phyloP scores from a whole-genome alignment of 2,113 vertebrate species.

The Hucho hucho region DNA sequence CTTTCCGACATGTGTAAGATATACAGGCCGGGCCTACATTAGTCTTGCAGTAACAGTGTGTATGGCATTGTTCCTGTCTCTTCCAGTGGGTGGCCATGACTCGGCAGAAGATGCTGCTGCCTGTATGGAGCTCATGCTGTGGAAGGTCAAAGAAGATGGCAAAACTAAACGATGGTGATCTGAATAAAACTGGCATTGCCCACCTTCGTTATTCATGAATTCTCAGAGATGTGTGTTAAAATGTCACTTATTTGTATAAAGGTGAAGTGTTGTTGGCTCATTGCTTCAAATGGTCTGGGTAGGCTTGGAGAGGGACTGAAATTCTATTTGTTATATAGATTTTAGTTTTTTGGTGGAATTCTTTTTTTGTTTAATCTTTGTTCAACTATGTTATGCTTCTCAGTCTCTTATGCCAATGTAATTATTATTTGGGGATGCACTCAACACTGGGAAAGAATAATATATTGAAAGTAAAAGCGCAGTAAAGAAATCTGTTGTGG shows the following conservation, averaged over 20 bases:
- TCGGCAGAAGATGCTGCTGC: conserved; percentile 74
- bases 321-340: conserved; percentile 11
- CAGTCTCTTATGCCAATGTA: background rate
- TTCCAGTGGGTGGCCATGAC: conserved; percentile 71
- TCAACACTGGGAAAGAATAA: background rate
- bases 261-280: background rate
- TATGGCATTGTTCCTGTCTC: conserved; percentile 25
- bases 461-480: background rate
- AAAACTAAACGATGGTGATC: conserved; percentile 68
- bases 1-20: background rate
- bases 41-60: background rate
- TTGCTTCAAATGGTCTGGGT: background rate
- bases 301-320: conserved; percentile 2
- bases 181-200: background rate
- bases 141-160: conserved; percentile 74
- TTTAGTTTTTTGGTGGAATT: background rate
- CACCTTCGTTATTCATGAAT: background rate
- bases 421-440: background rate
- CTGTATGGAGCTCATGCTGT: conserved; percentile 83
- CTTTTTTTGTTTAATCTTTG: too few species aligned
- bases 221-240: background rate
- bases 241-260: conserved; percentile 4
- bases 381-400: background rate
- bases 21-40: too few species aligned
- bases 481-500: too few species aligned